Evolutionary conservation across 53 echinoderm and acorn worm species (phyloP), one percentile per base, ranked within the genome.

Genomic region (Henricia sp.): DNA sequence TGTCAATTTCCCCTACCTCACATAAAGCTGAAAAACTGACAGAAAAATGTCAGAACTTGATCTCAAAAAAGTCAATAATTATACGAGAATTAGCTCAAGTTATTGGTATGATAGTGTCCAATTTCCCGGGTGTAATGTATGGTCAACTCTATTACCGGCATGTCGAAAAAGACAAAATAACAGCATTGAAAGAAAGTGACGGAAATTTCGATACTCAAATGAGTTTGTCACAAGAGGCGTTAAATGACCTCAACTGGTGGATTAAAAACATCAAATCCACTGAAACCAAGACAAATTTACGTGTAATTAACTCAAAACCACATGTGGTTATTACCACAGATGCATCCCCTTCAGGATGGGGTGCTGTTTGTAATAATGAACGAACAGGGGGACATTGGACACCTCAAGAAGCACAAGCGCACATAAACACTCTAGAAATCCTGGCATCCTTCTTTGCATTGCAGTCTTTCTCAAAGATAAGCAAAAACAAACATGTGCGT

Each of bases 341-440:
- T 75, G 58, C 75, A 32, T 75, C 75, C 0, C 51, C 34, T 29
- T n/a, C 39, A 16, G 75, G 75, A 58, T 58, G 75, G 57, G 75
- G 59, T 25, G 75, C 75, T 2, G 3, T 13, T 23, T 75, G 12
- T 37, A 56, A 56, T 41, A 27, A 13, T 9, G 6, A 44, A 44
- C 6, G 44, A 9, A 44, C 44, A 9, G 44, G 6, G 13, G 44
- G 44, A 9, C 44, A 9, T 6, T 6, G 6, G 44, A 13, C 44
- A 44, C 44, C 44, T 44, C 6, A 9, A 9, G 13, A 13, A 9
- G 44, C 13, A 13, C 44, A 44, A 44, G 6, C 13, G 44, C 56
- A 57, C 25, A 74, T 74, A 21, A 57, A 75, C 42, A 57, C 5
- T 42, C 43, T 75, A 0, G 75, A 75, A 50, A 19, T 53, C 3